These are phyloP conservation scores for Actias luna DNA, from an alignment of 2,888 invertebrate genomes.

Conservation along the genomic window DNA sequence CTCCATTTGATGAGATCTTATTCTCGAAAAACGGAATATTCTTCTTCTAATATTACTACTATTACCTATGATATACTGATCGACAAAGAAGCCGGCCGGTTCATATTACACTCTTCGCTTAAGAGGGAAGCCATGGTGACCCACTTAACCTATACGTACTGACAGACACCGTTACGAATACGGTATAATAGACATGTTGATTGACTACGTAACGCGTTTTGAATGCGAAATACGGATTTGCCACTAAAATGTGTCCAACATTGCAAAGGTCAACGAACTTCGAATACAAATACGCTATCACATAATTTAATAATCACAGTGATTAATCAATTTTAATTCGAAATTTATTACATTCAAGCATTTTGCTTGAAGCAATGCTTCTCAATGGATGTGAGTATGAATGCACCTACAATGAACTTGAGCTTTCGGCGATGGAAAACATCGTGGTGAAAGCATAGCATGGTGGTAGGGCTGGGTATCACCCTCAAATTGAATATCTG, in stretches of 20 bases:
- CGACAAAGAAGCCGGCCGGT: constrained; percentile 26
- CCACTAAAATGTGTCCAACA: constrained; percentile 16
- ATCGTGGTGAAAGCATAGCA: too few relatives aligned
- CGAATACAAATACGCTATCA: not conserved
- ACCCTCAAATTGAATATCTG: too few relatives aligned
- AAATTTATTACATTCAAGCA: too few relatives aligned
- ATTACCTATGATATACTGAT: too few relatives aligned
- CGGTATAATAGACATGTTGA: not conserved
- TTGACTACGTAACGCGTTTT: constrained; percentile 4
- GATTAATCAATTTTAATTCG: not conserved
- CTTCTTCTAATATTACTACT: too few relatives aligned
- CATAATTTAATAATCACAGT: not conserved
- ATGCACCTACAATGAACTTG: too few relatives aligned
- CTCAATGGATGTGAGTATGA: too few relatives aligned
- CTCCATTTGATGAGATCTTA: too few relatives aligned
- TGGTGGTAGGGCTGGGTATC: too few relatives aligned
- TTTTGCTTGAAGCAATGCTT: too few relatives aligned
- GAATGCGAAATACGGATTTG: constrained; percentile 15
- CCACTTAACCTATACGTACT: not conserved
- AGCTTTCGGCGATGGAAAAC: too few relatives aligned
- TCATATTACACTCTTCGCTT: constrained; percentile 14
- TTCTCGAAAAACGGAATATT: too few relatives aligned
- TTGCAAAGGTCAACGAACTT: constrained; percentile 15
- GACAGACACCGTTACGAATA: constrained; percentile 13
- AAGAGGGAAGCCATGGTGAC: constrained; percentile 27